These are phyloP conservation scores for Hydriomena furcata DNA, from an alignment of 2,888 invertebrate genomes.

Conservation along the genomic window DNA sequence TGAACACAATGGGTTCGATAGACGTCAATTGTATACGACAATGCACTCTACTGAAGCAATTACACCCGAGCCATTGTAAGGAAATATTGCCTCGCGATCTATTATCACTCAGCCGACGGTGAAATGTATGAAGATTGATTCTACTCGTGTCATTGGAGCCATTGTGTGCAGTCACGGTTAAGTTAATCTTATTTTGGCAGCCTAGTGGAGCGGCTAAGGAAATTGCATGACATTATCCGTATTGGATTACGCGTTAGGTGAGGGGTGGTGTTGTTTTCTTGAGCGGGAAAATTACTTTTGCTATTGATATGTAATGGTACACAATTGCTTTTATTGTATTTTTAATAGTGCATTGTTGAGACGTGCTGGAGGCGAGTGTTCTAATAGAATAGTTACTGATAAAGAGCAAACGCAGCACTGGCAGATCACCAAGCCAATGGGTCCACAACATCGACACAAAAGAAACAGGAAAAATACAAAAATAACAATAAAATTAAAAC, in stretches of 20 bases:
- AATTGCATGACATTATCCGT: slow-evolving; percentile 39
- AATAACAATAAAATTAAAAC: too few relatives aligned
- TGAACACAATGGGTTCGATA: slow-evolving; percentile 47
- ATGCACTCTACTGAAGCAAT: slow-evolving; percentile 60
- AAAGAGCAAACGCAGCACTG: too few relatives aligned
- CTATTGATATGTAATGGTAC: slow-evolving; percentile 11
- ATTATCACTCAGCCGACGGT: slow-evolving; percentile 52
- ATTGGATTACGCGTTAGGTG: slow-evolving; percentile 34
- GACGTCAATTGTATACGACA: slow-evolving; percentile 60
- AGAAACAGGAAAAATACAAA: too few relatives aligned
- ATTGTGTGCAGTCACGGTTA: slow-evolving; percentile 41
- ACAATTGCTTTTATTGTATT: slow-evolving; percentile 7
- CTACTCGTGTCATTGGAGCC: slow-evolving; percentile 48
- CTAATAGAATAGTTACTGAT: too few relatives aligned
- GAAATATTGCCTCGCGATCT: slow-evolving; percentile 46
- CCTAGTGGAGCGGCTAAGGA: slow-evolving; percentile 28
- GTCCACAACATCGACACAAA: too few relatives aligned
- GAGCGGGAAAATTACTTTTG: slow-evolving; percentile 16
- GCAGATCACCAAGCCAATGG: too few relatives aligned
- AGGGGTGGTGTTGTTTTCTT: slow-evolving; percentile 35
- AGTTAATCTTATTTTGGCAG: slow-evolving; percentile 38
- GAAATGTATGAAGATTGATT: slow-evolving; percentile 61
- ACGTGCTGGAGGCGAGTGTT: too few relatives aligned
- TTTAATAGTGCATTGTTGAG: too few relatives aligned
- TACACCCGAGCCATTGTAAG: slow-evolving; percentile 58